Evolutionary conservation across 2,888 invertebrate species (phyloP), one percentile per base, ranked within the genome.

Genomic region (Noctua janthe): DNA sequence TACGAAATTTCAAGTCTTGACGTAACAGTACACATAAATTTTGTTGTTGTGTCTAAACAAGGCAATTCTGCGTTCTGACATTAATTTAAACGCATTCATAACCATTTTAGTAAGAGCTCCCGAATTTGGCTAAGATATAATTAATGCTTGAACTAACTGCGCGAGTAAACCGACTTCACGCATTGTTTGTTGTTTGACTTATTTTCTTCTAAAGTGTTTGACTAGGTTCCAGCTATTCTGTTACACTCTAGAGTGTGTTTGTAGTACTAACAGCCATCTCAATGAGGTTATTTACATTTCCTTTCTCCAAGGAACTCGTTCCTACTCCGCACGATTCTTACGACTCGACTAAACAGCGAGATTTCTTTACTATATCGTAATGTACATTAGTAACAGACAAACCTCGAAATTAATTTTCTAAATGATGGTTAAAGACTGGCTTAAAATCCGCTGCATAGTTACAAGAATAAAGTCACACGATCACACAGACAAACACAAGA

Each of bases 1-100:
- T 86, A 59, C 51, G 11, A 81, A 80, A 80, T 85, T 88, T 83
- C 77, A 76, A 87, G 67, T 77, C 56, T 17, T 89, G 88, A 84
- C 80, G 78, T 81, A 77, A 80, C 88, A 72, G 76, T 74, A 35
- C 35, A 81, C 89, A 89, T 90, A 93, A 93, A 94, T 94, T 89
- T 77, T 79, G 87, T 82, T 77, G 82, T 78, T 86, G 77, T 74
- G 89, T 87, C 87, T 88, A 89, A 94, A 93, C 92, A 92, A 92
- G 92, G 93, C 92, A 93, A 94, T 94, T 94, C 92, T 89, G 92
- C 90, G 90, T 92, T 90, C 92, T 91, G 90, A 92, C 92, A 92
- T 93, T 91, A 92, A 93, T 93, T 92, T 93, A 93, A 94, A 92
- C 90, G 90, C 91, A 92, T 90, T 90, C 91, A 81, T 83, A 83